These are phyloP conservation scores for Mormyrus hasselquistii DNA, from an alignment of 2,797 vertebrate genomes.

Conservation along the genomic window DNA sequence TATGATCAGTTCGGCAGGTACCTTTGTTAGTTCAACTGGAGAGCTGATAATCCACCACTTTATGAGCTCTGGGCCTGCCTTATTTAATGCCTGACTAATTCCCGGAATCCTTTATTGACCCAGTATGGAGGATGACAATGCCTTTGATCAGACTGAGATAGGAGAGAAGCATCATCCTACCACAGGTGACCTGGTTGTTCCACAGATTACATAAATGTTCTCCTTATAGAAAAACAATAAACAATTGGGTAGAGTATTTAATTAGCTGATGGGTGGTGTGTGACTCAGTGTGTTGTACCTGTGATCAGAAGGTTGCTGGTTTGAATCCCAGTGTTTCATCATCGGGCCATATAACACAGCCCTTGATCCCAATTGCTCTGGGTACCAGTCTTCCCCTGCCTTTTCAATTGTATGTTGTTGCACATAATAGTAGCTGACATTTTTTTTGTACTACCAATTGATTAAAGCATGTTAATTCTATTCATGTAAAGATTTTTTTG, in stretches of 20 bases:
- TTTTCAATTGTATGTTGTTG: not conserved
- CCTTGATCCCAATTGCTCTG: not conserved
- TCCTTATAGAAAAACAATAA: not conserved
- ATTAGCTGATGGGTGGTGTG: not conserved
- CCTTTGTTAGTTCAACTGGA: not conserved
- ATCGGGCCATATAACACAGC: not conserved
- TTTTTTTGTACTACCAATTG: not conserved
- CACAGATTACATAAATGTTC: not conserved
- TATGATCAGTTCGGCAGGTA: not conserved
- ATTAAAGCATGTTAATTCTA: not conserved
- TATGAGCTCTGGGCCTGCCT: not conserved
- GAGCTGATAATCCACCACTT: not conserved
- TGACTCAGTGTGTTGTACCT: not conserved
- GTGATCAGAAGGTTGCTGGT: not conserved
- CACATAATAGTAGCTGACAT: not conserved
- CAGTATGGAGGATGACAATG: not conserved
- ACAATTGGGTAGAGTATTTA: not conserved
- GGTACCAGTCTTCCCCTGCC: not conserved
- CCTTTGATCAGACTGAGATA: not conserved
- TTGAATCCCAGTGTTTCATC: not conserved
- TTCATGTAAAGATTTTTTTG: not conserved
- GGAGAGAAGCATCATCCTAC: not conserved
- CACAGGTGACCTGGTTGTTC: not conserved
- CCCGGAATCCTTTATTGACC: not conserved
- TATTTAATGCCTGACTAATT: not conserved